Evolutionary conservation across 2,797 vertebrate species (phyloP).

Genomic region (Pseudocheirus occidentalis): DNA sequence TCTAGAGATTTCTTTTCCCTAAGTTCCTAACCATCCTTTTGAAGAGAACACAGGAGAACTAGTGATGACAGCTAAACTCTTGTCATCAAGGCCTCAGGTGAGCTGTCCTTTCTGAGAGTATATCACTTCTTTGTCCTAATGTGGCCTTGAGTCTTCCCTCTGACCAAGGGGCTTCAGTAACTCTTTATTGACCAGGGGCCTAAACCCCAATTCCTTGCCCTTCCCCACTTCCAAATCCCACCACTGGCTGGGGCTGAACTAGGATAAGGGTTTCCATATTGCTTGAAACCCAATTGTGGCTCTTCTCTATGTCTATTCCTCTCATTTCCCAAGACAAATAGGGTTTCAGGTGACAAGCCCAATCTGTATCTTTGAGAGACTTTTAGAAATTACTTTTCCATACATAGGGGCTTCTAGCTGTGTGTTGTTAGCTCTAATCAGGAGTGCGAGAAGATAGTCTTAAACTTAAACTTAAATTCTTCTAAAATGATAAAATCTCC

Average conservation of each 20-base stretch:
- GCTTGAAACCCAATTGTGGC: background rate
- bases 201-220: background rate
- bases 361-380: background rate
- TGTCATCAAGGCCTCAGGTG: background rate
- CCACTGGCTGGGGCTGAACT: background rate
- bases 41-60: background rate
- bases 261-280: background rate
- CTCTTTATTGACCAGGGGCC: background rate
- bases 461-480: background rate
- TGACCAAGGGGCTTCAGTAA: background rate
- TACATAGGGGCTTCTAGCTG: background rate
- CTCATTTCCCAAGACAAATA: background rate
- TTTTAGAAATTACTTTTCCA: background rate
- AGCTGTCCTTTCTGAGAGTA: background rate
- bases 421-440: background rate
- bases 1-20: background rate
- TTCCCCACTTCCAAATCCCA: background rate
- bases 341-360: background rate
- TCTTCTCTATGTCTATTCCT: background rate
- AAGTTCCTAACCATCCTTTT: background rate
- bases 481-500: background rate
- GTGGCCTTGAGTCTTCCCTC: background rate
- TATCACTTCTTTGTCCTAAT: background rate
- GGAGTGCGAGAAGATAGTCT: background rate
- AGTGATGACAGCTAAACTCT: background rate